A percentile compares a stretch with the other conserved stretches of the same genome.
Evolutionary conservation across 1,140 invertebrate species (phyloP).

Genomic region (Magallana gigas): DNA sequence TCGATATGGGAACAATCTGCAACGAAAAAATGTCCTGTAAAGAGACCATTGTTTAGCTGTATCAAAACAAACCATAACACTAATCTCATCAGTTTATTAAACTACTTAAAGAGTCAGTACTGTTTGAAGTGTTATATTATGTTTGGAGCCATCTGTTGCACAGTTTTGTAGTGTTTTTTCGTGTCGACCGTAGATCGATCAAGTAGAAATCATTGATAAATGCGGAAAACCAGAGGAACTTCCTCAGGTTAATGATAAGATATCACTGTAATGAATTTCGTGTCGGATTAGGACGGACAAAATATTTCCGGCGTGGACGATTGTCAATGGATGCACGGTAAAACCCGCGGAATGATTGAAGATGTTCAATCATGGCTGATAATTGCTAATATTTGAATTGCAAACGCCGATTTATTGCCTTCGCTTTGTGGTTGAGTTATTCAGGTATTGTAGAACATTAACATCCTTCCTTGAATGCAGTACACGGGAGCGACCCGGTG

Average conservation of each 20-base stretch:
- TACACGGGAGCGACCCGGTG: too few species aligned
- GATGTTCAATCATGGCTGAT: neutral
- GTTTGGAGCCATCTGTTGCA: neutral
- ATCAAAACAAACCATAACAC: too few species aligned
- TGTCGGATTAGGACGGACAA: neutral
- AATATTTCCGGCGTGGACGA: slow-evolving; percentile 5
- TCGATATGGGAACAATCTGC: too few species aligned
- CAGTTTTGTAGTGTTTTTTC: neutral
- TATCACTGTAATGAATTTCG: neutral
- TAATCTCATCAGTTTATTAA: too few species aligned
- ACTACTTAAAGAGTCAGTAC: neutral
- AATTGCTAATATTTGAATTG: neutral
- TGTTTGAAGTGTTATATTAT: neutral
- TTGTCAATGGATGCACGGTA: neutral
- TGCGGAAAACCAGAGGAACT: neutral
- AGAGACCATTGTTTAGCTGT: too few species aligned
- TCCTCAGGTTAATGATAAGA: neutral
- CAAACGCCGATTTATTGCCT: neutral
- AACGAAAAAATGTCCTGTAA: too few species aligned
- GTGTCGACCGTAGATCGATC: neutral
- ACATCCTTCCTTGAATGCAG: too few species aligned
- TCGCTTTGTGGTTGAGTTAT: too few species aligned
- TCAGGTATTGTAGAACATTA: too few species aligned
- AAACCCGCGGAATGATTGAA: neutral
- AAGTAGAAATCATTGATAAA: neutral